phyloP scores from a whole-genome alignment of 1,140 invertebrate species.

The Ectropis grisescens region DNA sequence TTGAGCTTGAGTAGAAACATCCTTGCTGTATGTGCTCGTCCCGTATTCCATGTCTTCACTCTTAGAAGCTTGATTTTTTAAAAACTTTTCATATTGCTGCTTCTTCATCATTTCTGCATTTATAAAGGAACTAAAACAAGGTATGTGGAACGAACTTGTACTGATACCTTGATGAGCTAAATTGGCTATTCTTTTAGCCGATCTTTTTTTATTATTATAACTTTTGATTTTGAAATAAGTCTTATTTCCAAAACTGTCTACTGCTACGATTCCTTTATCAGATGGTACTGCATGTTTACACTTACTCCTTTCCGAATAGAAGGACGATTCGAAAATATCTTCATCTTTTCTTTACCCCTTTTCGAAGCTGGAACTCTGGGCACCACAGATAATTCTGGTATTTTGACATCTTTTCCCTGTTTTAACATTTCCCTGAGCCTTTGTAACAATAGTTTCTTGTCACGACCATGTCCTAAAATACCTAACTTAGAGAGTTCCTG shows the following conservation, averaged over 20 bases:
- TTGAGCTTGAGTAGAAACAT: too few relatives aligned
- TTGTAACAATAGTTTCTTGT: conserved; percentile 34
- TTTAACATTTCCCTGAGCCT: conserved; percentile 30
- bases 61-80: too few relatives aligned
- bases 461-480: conserved; percentile 47
- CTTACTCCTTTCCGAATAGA: conserved; percentile 17
- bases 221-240: conserved; percentile 39
- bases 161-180: conserved; percentile 38
- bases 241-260: conserved; percentile 37
- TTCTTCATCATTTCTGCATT: conserved; percentile 35
- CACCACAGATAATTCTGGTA: conserved; percentile 31
- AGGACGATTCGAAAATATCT: too few relatives aligned
- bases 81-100: conserved; percentile 23
- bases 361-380: conserved; percentile 17
- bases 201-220: too few relatives aligned
- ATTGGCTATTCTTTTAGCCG: conserved; percentile 25
- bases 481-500: conserved; percentile 43
- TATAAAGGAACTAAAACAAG: conserved; percentile 50
- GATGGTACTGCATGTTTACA: conserved; percentile 41
- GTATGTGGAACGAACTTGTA: conserved; percentile 50
- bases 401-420: conserved; percentile 35
- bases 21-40: too few relatives aligned
- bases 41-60: too few relatives aligned
- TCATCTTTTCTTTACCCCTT: conserved; percentile 12
- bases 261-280: conserved; percentile 39